Conservation (phyloP, 2,113 vertebrate genomes). For the Peromyscus maniculatus region DNA sequence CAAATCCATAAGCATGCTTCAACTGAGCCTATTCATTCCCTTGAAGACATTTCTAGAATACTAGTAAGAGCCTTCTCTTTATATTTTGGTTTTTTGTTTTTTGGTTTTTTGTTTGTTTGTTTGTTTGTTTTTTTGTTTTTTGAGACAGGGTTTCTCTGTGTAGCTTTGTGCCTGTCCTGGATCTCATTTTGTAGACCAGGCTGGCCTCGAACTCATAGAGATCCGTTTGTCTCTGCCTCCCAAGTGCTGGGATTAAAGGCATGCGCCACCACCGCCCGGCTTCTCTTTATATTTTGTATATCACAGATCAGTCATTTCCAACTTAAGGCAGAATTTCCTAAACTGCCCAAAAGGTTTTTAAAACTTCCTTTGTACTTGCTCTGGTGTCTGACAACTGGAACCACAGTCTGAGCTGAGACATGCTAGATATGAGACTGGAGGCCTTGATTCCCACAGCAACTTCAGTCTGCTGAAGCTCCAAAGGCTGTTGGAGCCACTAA, state of each 20-base stretch:
- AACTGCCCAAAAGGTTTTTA: background rate
- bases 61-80: background rate
- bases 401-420: background rate
- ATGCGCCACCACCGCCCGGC: no score
- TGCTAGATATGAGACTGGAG: background rate
- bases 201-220: no score
- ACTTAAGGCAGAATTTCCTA: background rate
- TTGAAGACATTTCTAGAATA: background rate
- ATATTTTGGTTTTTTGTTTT: background rate
- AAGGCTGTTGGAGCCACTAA: background rate
- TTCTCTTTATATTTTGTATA: background rate
- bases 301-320: background rate
- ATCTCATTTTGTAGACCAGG: no score
- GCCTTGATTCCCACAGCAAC: background rate
- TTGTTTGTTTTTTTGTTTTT: no score
- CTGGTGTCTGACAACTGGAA: background rate
- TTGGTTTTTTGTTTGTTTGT: no score
- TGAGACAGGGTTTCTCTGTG: no score
- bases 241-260: no score
- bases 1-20: background rate
- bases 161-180: no score
- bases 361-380: background rate
- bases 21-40: background rate
- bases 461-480: background rate
- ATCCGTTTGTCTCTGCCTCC: no score